These are phyloP conservation scores for Chaetura pelagica DNA, from an alignment of 2,113 vertebrate species.

Conservation along the genomic window DNA sequence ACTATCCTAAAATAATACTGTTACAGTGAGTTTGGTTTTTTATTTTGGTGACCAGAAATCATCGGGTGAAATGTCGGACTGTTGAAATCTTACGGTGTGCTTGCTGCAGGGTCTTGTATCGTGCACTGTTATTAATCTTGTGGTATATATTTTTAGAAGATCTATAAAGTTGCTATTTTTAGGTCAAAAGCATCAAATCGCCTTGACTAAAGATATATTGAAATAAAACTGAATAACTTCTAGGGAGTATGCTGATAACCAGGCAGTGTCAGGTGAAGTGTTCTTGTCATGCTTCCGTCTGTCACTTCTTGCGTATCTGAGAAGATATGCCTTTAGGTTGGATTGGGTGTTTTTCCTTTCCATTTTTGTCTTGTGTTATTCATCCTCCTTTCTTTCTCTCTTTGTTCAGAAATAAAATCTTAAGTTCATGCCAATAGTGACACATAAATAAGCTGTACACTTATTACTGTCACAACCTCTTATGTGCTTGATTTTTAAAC, in stretches of 20 bases:
- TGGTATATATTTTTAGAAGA: neutral
- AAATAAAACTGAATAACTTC: slow-evolving; percentile 25
- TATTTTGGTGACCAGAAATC: slow-evolving; percentile 23
- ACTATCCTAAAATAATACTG: neutral
- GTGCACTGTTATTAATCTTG: neutral
- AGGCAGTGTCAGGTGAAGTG: neutral
- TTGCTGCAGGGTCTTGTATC: neutral
- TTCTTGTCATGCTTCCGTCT: neutral
- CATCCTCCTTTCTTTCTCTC: neutral
- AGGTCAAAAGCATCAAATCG: neutral
- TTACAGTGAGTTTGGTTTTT: slow-evolving; percentile 3
- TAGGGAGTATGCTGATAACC: neutral
- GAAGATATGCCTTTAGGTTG: neutral
- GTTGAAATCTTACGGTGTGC: neutral
- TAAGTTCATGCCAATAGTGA: neutral
- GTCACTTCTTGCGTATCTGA: fast-evolving
- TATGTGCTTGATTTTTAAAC: neutral
- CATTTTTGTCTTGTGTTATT: neutral
- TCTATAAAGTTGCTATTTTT: neutral
- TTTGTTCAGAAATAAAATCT: neutral
- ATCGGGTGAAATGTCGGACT: neutral
- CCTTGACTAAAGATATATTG: neutral
- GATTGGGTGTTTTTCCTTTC: neutral
- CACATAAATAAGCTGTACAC: neutral
- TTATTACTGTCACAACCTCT: neutral